Conservation (phyloP, 2,797 vertebrate species). For the Coranthus polyacanthus region DNA sequence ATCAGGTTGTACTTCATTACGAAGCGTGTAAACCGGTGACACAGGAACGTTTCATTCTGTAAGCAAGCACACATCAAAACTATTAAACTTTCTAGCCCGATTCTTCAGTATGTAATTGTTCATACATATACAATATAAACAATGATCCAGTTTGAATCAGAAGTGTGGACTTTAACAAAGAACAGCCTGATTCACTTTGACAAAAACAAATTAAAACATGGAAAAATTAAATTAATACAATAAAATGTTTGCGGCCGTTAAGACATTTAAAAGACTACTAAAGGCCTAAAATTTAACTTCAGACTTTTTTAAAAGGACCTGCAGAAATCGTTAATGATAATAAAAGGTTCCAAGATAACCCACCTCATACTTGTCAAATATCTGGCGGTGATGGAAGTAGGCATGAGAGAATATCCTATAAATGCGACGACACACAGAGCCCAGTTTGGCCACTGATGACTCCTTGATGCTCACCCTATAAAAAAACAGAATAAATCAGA, state of each 20-base stretch:
- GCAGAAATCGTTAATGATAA: too few relatives aligned
- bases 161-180: too few relatives aligned
- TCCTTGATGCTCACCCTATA: constrained; percentile 99
- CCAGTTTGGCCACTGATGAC: constrained; percentile 98
- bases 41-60: constrained; percentile 98
- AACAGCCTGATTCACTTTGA: too few relatives aligned
- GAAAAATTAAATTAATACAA: too few relatives aligned
- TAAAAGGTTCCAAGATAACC: constrained; percentile 49
- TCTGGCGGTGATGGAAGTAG: constrained; percentile 99
- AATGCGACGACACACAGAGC: constrained; percentile 98
- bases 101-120: not conserved
- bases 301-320: too few relatives aligned
- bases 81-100: not conserved
- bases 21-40: constrained; percentile 98
- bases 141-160: too few relatives aligned
- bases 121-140: too few relatives aligned
- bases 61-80: not conserved
- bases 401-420: constrained; percentile 99
- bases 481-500: constrained; percentile 17
- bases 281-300: too few relatives aligned
- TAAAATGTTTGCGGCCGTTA: too few relatives aligned
- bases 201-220: too few relatives aligned
- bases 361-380: constrained; percentile 99
- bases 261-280: too few relatives aligned
- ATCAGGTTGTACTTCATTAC: constrained; percentile 99